phyloP scores from a whole-genome alignment of 2,797 vertebrate genomes.

The Cheirogaleus major region DNA sequence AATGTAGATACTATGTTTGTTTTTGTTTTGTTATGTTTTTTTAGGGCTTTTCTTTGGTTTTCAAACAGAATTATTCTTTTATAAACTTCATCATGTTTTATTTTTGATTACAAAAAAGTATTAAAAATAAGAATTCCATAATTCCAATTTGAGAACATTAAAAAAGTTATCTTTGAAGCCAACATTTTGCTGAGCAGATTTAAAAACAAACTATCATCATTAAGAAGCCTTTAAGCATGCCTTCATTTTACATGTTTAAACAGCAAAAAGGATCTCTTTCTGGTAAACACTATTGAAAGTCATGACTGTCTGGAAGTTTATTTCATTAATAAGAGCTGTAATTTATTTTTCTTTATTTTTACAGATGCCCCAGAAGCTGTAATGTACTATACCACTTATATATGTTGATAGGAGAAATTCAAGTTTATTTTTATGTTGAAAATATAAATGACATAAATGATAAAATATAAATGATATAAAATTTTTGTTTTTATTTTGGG shows the following conservation, averaged over 20 bases:
- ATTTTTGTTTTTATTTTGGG: not conserved
- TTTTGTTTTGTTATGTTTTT: not conserved
- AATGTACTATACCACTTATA: not conserved
- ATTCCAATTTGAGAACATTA: constrained; percentile 8
- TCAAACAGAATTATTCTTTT: constrained; percentile 38
- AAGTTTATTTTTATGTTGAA: constrained; percentile 30
- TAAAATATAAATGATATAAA: not conserved
- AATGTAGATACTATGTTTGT: not conserved
- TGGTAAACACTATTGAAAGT: constrained; percentile 37
- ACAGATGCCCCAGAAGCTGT: not conserved
- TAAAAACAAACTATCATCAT: constrained; percentile 59
- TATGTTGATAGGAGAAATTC: not conserved
- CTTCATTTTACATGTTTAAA: not conserved
- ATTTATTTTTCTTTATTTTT: constrained; percentile 39
- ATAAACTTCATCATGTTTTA: constrained; percentile 56
- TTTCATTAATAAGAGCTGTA: constrained; percentile 61
- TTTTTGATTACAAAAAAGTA: constrained; percentile 64
- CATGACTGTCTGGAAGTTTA: not conserved
- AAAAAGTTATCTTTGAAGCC: constrained; percentile 57
- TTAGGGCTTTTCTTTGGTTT: not conserved
- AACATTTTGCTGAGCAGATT: constrained; percentile 65
- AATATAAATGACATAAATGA: not conserved
- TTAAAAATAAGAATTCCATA: constrained; percentile 61
- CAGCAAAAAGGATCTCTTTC: constrained; percentile 32
- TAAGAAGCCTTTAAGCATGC: constrained; percentile 48